Percentiles rank a stretch among this genome's conserved stretches.
These are phyloP conservation scores for Ranitomeya variabilis DNA, from an alignment of 2,113 vertebrate genomes.

Conservation along the genomic window DNA sequence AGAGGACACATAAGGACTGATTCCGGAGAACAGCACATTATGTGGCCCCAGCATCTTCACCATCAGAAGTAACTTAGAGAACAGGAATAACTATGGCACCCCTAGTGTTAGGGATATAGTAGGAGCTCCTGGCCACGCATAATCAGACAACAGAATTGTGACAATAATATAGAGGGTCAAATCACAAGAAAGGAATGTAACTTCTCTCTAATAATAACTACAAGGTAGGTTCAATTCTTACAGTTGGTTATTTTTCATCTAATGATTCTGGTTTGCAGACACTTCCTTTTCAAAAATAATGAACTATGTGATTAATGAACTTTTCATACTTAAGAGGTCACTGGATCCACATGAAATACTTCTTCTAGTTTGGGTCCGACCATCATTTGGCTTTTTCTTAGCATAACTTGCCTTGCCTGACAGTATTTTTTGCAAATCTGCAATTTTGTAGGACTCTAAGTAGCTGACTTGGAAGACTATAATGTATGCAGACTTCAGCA, in stretches of 20 bases:
- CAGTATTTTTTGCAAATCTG: constrained; percentile 1
- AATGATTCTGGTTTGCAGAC: background rate
- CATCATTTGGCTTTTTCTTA: background rate
- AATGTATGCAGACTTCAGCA: background rate
- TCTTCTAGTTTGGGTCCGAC: background rate
- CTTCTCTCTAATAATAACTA: too few species aligned
- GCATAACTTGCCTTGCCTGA: background rate
- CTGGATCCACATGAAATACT: background rate
- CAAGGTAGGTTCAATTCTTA: background rate
- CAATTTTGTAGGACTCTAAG: background rate
- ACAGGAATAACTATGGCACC: too few species aligned
- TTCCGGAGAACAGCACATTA: too few species aligned
- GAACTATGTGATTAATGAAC: background rate
- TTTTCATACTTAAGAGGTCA: background rate
- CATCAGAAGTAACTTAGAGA: too few species aligned
- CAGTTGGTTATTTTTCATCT: background rate
- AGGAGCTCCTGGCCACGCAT: too few species aligned
- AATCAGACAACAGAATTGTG: too few species aligned
- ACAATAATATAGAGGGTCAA: too few species aligned
- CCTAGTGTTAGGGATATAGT: too few species aligned
- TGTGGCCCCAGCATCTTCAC: too few species aligned
- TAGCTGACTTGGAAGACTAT: background rate
- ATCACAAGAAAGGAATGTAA: too few species aligned
- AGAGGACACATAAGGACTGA: too few species aligned
- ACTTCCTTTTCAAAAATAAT: background rate